These are phyloP conservation scores for Lepidotrigona ventralis DNA, from an alignment of 1,140 invertebrate genomes.

Conservation along the genomic window DNA sequence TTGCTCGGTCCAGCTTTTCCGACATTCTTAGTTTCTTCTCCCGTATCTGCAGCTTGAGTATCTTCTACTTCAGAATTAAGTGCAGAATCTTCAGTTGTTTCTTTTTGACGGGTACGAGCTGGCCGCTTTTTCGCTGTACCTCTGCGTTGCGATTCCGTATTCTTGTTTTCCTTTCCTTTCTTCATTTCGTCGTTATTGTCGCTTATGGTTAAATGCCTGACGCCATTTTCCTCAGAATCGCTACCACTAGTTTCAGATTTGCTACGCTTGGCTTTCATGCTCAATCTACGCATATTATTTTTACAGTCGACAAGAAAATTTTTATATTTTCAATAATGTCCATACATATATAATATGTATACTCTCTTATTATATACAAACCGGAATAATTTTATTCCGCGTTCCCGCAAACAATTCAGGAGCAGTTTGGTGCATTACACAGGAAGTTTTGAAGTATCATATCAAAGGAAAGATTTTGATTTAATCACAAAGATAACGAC, in stretches of 20 bases:
- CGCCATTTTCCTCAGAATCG: conserved; percentile 75
- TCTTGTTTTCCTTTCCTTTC: conserved; percentile 55
- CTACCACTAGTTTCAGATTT: conserved; percentile 74
- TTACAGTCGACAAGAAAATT: background rate
- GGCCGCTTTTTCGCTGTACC: conserved; percentile 55
- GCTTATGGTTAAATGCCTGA: conserved; percentile 46
- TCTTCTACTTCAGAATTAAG: conserved; percentile 24
- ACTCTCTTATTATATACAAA: background rate
- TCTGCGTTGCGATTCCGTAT: conserved; percentile 13
- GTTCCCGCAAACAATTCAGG: conserved; percentile 5
- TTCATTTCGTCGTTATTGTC: conserved; percentile 46
- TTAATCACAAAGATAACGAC: background rate
- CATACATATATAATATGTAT: background rate
- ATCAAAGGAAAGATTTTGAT: background rate
- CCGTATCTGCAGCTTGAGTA: conserved; percentile 35
- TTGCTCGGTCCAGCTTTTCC: conserved; percentile 57
- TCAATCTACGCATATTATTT: conserved; percentile 58
- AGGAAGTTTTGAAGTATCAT: background rate
- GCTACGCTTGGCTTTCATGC: conserved; percentile 68
- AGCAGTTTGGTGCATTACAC: conserved; percentile 3
- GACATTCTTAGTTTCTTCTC: conserved; percentile 67
- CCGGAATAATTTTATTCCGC: background rate
- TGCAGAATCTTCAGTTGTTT: conserved; percentile 17
- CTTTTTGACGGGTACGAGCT: conserved; percentile 47
- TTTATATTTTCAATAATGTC: background rate